phyloP scores from a whole-genome alignment of 1,140 invertebrate species.

The Sinonovacula constricta region DNA sequence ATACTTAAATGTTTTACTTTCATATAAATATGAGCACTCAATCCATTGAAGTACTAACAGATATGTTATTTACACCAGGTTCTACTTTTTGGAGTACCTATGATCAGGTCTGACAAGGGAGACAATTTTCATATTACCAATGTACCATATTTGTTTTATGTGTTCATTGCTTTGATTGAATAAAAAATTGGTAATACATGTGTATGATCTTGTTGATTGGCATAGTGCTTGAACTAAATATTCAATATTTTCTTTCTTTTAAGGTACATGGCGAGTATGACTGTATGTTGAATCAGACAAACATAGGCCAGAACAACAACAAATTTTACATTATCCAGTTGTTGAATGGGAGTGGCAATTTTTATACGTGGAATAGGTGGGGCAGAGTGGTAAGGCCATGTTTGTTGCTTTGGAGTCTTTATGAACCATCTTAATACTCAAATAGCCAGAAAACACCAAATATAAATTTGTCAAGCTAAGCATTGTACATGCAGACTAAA shows the following conservation, averaged over 20 bases:
- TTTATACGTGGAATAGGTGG: conserved; percentile 81
- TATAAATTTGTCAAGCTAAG: too few species aligned
- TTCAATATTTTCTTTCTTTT: conserved; percentile 60
- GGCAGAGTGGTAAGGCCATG: conserved; percentile 82
- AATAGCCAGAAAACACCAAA: too few species aligned
- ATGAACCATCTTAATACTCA: too few species aligned
- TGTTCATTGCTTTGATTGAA: neutral
- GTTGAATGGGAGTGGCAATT: conserved; percentile 75
- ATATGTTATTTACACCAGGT: neutral
- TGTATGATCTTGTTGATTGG: neutral
- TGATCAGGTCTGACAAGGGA: neutral
- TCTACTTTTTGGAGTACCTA: neutral
- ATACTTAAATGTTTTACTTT: too few species aligned
- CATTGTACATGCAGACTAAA: too few species aligned
- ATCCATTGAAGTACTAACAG: too few species aligned
- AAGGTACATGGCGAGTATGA: conserved; percentile 79
- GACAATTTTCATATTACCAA: neutral
- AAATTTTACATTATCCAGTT: conserved; percentile 82
- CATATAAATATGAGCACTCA: too few species aligned
- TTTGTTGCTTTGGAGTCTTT: too few species aligned
- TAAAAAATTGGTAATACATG: neutral
- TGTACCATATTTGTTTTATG: neutral
- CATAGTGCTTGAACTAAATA: neutral
- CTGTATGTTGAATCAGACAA: conserved; percentile 82
- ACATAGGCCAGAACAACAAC: conserved; percentile 82